Conservation (phyloP, 2,888 invertebrate species). For the Pristionchus arcanus region DNA sequence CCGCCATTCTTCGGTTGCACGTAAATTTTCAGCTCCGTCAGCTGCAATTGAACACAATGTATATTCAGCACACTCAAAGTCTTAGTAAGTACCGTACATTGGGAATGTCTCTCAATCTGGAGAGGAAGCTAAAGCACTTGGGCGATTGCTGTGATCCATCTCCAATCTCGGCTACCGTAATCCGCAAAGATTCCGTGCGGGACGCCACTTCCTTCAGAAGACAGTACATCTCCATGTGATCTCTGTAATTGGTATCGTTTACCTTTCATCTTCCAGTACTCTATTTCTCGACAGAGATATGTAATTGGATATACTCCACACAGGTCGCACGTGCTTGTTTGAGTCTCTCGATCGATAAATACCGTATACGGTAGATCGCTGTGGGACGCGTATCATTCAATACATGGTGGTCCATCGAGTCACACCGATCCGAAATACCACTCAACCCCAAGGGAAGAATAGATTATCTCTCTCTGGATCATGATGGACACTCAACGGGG, state of each 20-base stretch:
- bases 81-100: not conserved
- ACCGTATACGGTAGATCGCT: not conserved
- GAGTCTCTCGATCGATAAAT: slow-evolving; percentile 9
- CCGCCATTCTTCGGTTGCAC: slow-evolving; percentile 18
- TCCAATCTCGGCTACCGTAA: slow-evolving; percentile 46
- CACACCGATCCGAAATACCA: not conserved
- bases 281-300: not conserved
- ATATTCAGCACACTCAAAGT: not conserved
- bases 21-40: slow-evolving; percentile 2
- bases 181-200: slow-evolving; percentile 45
- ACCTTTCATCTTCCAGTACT: not conserved
- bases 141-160: not conserved
- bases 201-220: slow-evolving; percentile 45
- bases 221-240: not conserved
- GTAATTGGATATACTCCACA: not conserved
- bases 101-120: not conserved
- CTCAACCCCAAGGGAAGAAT: not conserved
- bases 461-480: not conserved
- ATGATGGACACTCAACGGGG: not conserved
- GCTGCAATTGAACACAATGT: not conserved
- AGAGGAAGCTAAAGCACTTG: slow-evolving; percentile 17
- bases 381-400: not conserved
- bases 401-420: not conserved
- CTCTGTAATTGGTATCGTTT: not conserved
- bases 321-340: not conserved